Conservation (phyloP, 2,888 invertebrate species). For the Dastarcus helophoroides region DNA sequence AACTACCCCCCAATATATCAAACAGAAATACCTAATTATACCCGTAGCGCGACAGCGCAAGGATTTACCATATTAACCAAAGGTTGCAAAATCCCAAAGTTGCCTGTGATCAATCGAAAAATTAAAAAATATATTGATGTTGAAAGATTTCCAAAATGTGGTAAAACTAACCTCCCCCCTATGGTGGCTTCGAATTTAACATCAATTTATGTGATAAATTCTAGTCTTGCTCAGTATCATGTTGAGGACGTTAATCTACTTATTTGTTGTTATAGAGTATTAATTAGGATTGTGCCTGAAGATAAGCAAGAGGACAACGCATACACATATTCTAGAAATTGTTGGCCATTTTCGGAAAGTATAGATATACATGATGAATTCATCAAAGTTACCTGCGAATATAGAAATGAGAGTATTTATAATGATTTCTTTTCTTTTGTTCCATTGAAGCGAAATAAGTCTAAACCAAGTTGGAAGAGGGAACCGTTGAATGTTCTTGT, state of each 20-base stretch:
- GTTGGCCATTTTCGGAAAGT: slow-evolving; percentile 39
- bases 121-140: slow-evolving; percentile 43
- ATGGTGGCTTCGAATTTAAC: slow-evolving; percentile 48
- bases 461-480: slow-evolving; percentile 9
- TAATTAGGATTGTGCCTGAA: slow-evolving; percentile 43
- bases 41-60: no score
- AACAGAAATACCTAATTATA: no score
- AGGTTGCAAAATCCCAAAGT: slow-evolving; percentile 56
- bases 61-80: no score
- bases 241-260: slow-evolving; percentile 37
- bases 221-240: slow-evolving; percentile 41
- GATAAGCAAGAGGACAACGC: slow-evolving; percentile 41
- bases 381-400: slow-evolving; percentile 52
- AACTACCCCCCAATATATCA: no score
- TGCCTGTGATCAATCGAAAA: slow-evolving; percentile 48
- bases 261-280: slow-evolving; percentile 51
- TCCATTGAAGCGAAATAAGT: slow-evolving; percentile 34
- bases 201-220: slow-evolving; percentile 44
- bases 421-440: slow-evolving; percentile 59
- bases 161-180: slow-evolving; percentile 42
- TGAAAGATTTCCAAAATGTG: slow-evolving; percentile 39
- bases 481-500: slow-evolving; percentile 57
- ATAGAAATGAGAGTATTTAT: slow-evolving; percentile 42
- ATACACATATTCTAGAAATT: slow-evolving; percentile 39
- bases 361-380: slow-evolving; percentile 50